Conservation (phyloP, 2,797 vertebrate species). For the Hemitrygon akajei region DNA sequence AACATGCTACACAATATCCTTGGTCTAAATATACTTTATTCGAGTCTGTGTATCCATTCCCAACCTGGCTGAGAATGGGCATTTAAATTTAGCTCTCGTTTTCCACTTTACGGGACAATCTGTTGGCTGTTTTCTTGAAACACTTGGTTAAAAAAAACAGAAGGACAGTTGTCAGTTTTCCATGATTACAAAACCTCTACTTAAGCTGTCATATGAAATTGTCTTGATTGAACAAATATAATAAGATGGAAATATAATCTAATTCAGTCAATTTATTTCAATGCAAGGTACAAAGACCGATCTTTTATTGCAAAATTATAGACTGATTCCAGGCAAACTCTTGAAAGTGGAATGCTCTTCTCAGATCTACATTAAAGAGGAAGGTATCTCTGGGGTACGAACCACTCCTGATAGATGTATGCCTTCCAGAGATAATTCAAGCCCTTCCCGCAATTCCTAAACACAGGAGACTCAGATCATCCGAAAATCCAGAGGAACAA, state of each 20-base stretch:
- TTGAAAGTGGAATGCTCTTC: neutral
- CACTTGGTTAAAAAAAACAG: neutral
- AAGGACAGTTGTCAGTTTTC: neutral
- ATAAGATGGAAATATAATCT: constrained; percentile 35
- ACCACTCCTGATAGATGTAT: neutral
- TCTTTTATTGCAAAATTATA: constrained; percentile 31
- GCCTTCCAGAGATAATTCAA: too few species aligned
- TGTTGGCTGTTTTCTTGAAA: neutral
- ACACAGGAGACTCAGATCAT: too few species aligned
- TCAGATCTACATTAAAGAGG: neutral
- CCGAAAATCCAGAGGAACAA: too few species aligned
- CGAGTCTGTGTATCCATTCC: neutral
- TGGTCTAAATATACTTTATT: neutral
- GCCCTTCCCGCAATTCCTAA: neutral
- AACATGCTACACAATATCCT: neutral
- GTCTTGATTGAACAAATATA: constrained; percentile 25
- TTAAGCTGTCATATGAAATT: constrained; percentile 31
- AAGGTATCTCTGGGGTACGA: neutral
- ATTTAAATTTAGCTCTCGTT: neutral
- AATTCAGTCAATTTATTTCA: constrained; percentile 34
- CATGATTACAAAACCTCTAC: constrained; percentile 12
- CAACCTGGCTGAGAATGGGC: too few species aligned
- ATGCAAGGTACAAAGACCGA: constrained; percentile 23
- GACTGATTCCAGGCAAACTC: neutral
- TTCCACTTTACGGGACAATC: neutral